Percentiles rank a stretch among this genome's conserved stretches.
These are phyloP conservation scores for Nematopogon swammerdamellus DNA, from an alignment of 2,888 invertebrate species.

Conservation along the genomic window DNA sequence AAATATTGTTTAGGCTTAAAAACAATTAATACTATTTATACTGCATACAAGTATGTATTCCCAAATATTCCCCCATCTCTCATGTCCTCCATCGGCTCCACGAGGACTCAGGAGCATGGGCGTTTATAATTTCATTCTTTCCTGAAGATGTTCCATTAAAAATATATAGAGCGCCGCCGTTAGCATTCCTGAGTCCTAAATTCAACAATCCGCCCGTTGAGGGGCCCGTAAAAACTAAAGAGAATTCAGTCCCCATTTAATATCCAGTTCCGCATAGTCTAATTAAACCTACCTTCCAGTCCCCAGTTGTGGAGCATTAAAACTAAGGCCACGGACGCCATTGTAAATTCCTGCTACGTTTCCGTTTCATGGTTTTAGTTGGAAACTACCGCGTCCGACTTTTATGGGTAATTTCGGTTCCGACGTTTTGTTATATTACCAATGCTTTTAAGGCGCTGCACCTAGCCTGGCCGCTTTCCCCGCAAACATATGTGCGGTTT, in stretches of 20 bases:
- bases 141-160: too few relatives aligned
- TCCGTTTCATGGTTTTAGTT: slow-evolving; percentile 56
- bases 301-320: background rate
- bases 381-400: slow-evolving; percentile 50
- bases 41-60: too few relatives aligned
- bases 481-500: slow-evolving; percentile 52
- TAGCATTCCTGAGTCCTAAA: too few relatives aligned
- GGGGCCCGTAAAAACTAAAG: background rate
- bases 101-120: too few relatives aligned
- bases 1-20: too few relatives aligned
- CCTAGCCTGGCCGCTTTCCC: slow-evolving; percentile 26
- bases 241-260: background rate
- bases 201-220: background rate
- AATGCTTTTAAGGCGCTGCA: slow-evolving; percentile 56
- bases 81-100: too few relatives aligned
- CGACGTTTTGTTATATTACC: slow-evolving; percentile 58
- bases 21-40: too few relatives aligned
- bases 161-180: too few relatives aligned
- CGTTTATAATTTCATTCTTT: too few relatives aligned
- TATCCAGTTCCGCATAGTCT: background rate
- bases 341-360: slow-evolving; percentile 52
- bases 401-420: slow-evolving; percentile 59
- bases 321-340: slow-evolving; percentile 22
- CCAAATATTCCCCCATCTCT: too few relatives aligned
- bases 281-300: background rate